Evolutionary conservation across 2,113 vertebrate genomes (phyloP), one percentile per base, ranked within the genome.

Genomic region (Phodopus roborovskii): DNA sequence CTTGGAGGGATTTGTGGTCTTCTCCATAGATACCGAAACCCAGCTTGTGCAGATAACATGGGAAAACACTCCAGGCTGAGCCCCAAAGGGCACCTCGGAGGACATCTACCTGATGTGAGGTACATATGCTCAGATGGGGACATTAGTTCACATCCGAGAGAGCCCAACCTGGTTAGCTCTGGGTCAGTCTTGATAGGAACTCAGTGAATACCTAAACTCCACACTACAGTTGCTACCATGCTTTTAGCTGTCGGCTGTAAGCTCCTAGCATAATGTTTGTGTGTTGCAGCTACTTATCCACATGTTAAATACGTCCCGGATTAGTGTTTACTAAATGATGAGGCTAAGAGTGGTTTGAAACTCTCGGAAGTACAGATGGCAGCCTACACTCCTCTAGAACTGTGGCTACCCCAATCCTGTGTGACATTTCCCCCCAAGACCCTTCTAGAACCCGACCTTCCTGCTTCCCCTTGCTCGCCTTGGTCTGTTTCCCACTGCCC

Each of bases 341-440:
- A 68, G 70, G 60, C 19, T 22, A 36, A 36, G 24, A 91, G 50
- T 78, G 53, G 39, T n/a, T 53, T 19, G n/a, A 50, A 66, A 48
- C 28, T 70, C 53, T 83, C 64, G 66, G 12, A 73, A 74, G 13
- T 16, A 36, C 58, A 71, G 48, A 68, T 42, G 15, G 13, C 20
- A 81, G 64, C 48, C 26, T 28, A 19, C 42, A 39, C 3, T 22
- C 17, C 28, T 2, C 24, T 62, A 56, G 58, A 15, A 70, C 73
- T 11, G 0, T 22, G 13, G 20, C 33, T n/a, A 28, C 36, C 26
- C 4, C 15, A 30, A 64, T n/a, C 9, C 70, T 50, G 19, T 1
- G 0, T 62, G 60, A 56, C 0, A 0, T 53, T 66, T 45, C 30
- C 42, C n/a, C 26, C 39, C 26, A 7, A 42, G 17, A 39, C 36